A percentile compares a stretch with the other conserved stretches of the same genome.
Conservation (phyloP, 2,888 invertebrate genomes). For the Parnassius mnemosyne region DNA sequence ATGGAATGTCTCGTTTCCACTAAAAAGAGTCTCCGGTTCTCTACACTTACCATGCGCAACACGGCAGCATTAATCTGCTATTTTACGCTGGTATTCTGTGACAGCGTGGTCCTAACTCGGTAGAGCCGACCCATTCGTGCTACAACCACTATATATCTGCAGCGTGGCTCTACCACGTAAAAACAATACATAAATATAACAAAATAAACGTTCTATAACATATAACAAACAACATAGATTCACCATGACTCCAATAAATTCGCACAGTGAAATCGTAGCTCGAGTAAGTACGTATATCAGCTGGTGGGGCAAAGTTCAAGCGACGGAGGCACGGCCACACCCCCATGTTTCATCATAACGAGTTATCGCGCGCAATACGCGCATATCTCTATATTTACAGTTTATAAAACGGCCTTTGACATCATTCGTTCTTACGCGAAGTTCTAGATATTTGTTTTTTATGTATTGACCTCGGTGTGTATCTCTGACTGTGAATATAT, state of each 20-base stretch:
- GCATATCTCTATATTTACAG: constrained; percentile 13
- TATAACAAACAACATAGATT: no score
- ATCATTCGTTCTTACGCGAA: constrained; percentile 15
- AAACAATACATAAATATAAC: no score
- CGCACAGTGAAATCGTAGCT: constrained; percentile 8
- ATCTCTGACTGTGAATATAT: neutral
- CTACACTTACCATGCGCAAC: no score
- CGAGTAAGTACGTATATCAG: constrained; percentile 2
- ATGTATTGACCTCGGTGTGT: constrained; percentile 6
- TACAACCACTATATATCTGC: no score
- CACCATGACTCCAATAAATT: neutral
- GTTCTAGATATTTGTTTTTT: constrained; percentile 13
- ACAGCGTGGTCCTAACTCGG: no score
- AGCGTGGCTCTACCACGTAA: no score
- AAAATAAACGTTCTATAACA: no score
- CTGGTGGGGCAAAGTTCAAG: constrained; percentile 34
- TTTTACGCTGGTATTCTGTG: no score
- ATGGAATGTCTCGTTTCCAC: no score
- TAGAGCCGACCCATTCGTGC: no score
- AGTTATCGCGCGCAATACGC: constrained; percentile 17
- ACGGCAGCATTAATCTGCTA: no score
- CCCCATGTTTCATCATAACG: constrained; percentile 45
- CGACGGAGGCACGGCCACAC: constrained; percentile 49
- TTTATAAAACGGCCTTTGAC: constrained; percentile 19
- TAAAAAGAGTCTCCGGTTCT: no score